Percentiles rank a stretch among this genome's conserved stretches.
Conservation (phyloP, 2,113 vertebrate genomes). For the Naja naja region DNA sequence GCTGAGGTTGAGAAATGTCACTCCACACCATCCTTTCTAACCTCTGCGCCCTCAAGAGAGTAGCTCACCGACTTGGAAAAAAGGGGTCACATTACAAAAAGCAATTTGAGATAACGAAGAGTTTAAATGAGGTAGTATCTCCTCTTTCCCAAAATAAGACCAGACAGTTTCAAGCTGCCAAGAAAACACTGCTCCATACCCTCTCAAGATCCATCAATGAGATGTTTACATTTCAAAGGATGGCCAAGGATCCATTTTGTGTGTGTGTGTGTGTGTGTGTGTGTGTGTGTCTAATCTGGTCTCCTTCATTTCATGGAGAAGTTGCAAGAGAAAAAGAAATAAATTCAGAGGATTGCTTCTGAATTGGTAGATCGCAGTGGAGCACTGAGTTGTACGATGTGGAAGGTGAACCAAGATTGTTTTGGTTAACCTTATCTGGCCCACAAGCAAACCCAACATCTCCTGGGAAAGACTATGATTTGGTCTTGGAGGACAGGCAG, state of each 20-base stretch:
- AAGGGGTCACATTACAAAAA: not conserved
- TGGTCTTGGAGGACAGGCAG: not conserved
- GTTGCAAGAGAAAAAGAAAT: not conserved
- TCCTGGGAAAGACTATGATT: not conserved
- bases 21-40: not conserved
- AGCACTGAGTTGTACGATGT: not conserved
- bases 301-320: not conserved
- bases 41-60: not conserved
- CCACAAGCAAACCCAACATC: not conserved
- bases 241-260: not conserved
- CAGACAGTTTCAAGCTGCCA: not conserved
- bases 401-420: not conserved
- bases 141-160: not conserved
- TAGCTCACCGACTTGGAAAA: not conserved
- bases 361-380: not conserved
- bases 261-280: not conserved
- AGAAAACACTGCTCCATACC: not conserved
- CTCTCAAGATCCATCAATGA: not conserved
- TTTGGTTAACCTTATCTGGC: not conserved
- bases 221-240: not conserved
- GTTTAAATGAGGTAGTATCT: not conserved
- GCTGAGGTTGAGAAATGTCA: not conserved
- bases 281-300: not conserved
- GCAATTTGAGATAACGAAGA: not conserved
- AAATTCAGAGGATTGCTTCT: not conserved